Conservation (phyloP, 2,797 vertebrate species). For the Heterohyrax brucei region DNA sequence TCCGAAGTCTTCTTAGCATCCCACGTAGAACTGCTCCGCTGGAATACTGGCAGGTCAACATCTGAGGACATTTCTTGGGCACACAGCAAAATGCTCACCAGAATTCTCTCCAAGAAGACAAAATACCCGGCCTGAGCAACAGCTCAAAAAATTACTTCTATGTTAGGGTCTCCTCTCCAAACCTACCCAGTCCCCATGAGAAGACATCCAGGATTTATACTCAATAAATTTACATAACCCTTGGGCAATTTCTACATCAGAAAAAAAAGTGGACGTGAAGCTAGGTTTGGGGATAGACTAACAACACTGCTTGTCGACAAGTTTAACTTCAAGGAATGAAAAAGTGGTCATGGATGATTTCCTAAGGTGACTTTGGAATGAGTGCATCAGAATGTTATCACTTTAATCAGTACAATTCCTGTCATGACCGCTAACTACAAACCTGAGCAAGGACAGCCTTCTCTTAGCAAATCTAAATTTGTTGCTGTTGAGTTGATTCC, state of each 20-base stretch:
- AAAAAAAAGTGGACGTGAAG: not conserved
- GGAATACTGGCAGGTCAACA: not conserved
- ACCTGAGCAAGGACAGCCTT: conserved; percentile 18
- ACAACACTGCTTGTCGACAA: not conserved
- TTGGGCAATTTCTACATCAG: conserved; percentile 32
- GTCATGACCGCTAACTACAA: not conserved
- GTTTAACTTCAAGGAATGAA: not conserved
- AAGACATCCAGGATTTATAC: conserved; percentile 26
- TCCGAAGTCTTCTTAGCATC: not conserved
- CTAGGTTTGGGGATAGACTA: not conserved
- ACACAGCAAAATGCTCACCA: not conserved
- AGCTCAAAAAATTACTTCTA: not conserved
- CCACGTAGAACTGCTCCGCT: not conserved
- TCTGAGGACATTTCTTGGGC: not conserved
- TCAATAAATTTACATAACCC: not conserved
- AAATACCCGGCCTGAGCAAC: not conserved
- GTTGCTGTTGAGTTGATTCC: too few species aligned
- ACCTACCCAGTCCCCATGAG: not conserved
- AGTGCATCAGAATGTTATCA: not conserved
- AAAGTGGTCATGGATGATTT: conserved; percentile 10
- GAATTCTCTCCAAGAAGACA: not conserved
- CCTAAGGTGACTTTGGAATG: not conserved
- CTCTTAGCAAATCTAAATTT: not conserved
- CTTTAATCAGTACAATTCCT: not conserved
- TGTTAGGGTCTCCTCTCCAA: not conserved